phyloP scores from a whole-genome alignment of 2,888 invertebrate genomes.

The Tenthredo amoena region DNA sequence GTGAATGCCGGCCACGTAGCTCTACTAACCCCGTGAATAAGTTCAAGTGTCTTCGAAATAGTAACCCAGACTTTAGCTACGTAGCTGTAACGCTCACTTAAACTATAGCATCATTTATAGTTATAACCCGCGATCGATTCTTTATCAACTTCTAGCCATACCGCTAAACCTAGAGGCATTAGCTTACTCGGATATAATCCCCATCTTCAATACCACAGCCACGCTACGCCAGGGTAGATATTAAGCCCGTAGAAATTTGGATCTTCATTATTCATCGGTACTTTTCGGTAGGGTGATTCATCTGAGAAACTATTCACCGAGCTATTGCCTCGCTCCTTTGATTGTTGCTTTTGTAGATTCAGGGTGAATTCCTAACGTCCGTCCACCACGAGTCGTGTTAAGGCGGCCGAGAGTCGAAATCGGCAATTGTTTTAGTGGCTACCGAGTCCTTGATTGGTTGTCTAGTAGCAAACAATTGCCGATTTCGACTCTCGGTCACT shows the following conservation, averaged over 20 bases:
- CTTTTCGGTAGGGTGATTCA: not conserved
- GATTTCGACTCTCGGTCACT: too few relatives aligned
- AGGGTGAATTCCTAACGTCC: too few relatives aligned
- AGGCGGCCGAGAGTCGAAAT: too few relatives aligned
- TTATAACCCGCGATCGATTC: constrained; percentile 25
- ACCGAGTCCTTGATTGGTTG: too few relatives aligned
- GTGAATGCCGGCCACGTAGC: not conserved
- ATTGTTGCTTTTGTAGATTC: not conserved
- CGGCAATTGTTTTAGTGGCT: too few relatives aligned
- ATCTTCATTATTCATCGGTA: not conserved
- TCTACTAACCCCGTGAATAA: not conserved
- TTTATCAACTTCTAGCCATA: constrained; percentile 24
- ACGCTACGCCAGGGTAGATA: not conserved
- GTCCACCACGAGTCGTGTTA: too few relatives aligned
- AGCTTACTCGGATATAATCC: not conserved
- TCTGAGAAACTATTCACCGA: not conserved
- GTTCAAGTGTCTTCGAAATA: not conserved
- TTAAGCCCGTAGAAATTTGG: not conserved
- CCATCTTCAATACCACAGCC: not conserved
- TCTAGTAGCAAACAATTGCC: too few relatives aligned
- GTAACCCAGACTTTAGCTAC: not conserved
- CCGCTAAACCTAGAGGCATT: not conserved
- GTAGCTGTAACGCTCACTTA: not conserved
- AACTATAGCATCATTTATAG: constrained; percentile 24
- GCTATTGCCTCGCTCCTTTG: not conserved